Base-by-base conservation (phyloP, 2,888 invertebrate species). In the Aleiodes testaceus region DNA sequence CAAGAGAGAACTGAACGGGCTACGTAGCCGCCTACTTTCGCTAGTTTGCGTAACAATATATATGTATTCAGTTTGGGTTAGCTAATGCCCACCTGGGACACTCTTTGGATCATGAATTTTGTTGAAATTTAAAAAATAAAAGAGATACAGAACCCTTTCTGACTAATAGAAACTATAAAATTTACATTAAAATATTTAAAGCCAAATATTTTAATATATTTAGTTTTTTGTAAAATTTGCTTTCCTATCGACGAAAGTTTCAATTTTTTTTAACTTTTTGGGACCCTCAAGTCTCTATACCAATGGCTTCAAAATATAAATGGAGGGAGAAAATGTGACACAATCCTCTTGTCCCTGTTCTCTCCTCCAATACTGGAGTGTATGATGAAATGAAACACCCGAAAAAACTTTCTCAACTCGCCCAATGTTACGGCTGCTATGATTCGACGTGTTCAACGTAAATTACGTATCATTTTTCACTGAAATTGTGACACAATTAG, bases 31-130 rank as follows among this genome's bases (percentile, higher is more conserved):
- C 81, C 82, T 83, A 85, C 86, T 86, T 85, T 86, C 85, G 84
- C 85, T 84, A 83, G 82, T 84, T 86, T 86, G 84, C 86, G 85
- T 85, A 86, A 86, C 80, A 84, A 80, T 77, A 79, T 77, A 76
- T 78, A 80, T 79, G 78, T 82, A 80, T 82, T 81, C 79, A 80
- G 80, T 66, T 69, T 44, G 30, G 26, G 59, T 84, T 84, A 80
- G 79, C 80, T 83, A 84, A 84, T 81, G 80, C 70, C 72, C 70
- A 63, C 63, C 44, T 26, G 64, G 67, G 69, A 63, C 59, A 59
- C 36, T n/a, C 49, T 16, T 16, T 49, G 49, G 49, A 36, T 36
- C 59, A 59, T 22, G 55, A 55, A 36, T 55, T 55, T 36, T n/a
- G 55, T 36, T 36, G n/a, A n/a, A n/a, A 26, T 3, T 36, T 6